Percentiles rank a stretch among this genome's conserved stretches.
Conservation (phyloP, 2,888 invertebrate species). For the Machimus rusticus region DNA sequence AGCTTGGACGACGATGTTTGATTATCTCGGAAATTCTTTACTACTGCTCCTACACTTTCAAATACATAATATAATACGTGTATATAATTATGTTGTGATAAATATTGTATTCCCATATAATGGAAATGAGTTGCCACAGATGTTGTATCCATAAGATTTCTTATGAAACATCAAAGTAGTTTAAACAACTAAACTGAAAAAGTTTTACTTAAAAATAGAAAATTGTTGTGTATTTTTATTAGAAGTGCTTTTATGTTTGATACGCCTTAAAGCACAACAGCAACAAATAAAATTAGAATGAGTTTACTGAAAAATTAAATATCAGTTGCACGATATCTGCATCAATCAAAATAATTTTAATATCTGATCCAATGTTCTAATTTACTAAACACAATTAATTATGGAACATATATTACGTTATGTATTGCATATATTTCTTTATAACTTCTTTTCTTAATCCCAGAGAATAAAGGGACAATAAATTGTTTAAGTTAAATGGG, state of each 20-base stretch:
- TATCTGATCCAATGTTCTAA: neutral
- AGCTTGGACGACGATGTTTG: neutral
- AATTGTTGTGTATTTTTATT: neutral
- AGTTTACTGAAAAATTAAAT: neutral
- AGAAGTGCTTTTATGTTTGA: neutral
- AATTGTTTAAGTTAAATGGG: neutral
- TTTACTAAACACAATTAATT: neutral
- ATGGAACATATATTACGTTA: neutral
- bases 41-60: neutral
- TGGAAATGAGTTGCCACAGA: neutral
- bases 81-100: neutral
- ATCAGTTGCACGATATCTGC: neutral
- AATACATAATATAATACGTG: neutral
- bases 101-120: neutral
- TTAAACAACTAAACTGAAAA: neutral
- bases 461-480: conserved; percentile 8
- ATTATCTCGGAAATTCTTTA: neutral
- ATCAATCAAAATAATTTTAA: neutral
- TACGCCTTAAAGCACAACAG: neutral
- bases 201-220: neutral
- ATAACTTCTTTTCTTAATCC: neutral
- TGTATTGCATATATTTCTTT: neutral
- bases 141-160: neutral
- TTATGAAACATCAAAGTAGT: neutral
- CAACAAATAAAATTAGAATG: neutral